These are phyloP conservation scores for Scolanthus callimorphus DNA, from an alignment of 92 coral and sea anemone genomes.

Conservation along the genomic window DNA sequence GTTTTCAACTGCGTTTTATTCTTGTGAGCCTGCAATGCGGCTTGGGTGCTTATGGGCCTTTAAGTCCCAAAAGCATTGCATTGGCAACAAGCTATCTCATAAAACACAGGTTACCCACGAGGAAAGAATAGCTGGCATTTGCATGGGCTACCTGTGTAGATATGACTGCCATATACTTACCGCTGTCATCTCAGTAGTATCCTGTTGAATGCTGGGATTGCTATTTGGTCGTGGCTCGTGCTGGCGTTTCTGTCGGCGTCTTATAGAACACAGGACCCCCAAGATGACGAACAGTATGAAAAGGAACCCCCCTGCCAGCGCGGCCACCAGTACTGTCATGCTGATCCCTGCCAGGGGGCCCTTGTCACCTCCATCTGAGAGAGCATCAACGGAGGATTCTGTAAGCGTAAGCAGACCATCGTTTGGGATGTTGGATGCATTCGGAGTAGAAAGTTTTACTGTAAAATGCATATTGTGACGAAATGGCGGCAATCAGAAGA, in stretches of 20 bases:
- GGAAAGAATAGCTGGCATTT: too few relatives aligned
- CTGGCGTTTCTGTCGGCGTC: slow-evolving; percentile 70
- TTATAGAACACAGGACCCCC: slow-evolving; percentile 65
- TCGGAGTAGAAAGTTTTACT: too few relatives aligned
- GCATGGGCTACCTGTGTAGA: not conserved
- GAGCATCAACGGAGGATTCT: slow-evolving; percentile 51
- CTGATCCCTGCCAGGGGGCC: slow-evolving; percentile 34
- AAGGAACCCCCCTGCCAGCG: slow-evolving; percentile 82
- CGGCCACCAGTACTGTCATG: slow-evolving; percentile 62
- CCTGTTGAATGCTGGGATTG: slow-evolving; percentile 68
- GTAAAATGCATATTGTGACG: too few relatives aligned
- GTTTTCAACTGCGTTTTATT: too few relatives aligned
- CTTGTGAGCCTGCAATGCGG: too few relatives aligned
- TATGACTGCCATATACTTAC: slow-evolving; percentile 22
- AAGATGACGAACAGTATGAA: slow-evolving; percentile 68
- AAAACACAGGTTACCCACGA: too few relatives aligned
- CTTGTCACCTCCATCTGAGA: slow-evolving; percentile 18
- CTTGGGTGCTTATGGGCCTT: too few relatives aligned
- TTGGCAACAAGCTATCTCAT: too few relatives aligned
- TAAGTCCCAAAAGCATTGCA: too few relatives aligned
- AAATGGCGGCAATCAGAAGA: too few relatives aligned
- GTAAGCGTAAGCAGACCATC: slow-evolving; percentile 26
- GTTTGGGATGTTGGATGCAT: too few relatives aligned
- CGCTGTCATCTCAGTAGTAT: slow-evolving; percentile 61
- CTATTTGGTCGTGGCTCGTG: slow-evolving; percentile 48